Evolutionary conservation across 1,140 invertebrate genomes (phyloP), one percentile per base, ranked within the genome.

Genomic region (Procambarus clarkii): DNA sequence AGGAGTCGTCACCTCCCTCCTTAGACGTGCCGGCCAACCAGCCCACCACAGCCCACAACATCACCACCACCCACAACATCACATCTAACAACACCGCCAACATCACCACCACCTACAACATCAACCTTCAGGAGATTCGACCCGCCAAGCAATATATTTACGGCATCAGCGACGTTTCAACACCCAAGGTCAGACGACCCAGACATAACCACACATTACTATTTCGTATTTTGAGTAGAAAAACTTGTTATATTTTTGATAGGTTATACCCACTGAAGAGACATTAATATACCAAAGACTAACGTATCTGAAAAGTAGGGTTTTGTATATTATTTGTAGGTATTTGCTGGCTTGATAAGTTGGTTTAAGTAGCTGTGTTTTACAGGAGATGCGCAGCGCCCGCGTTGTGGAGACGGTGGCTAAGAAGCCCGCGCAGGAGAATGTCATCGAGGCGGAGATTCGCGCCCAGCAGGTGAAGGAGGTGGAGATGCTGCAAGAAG

Each of bases 361-460:
- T 5, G 60, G 21, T 69, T 69, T 15, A 21, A 9, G 7, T n/a
- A 18, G 1, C 11, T 69, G 13, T 69, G 4, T 74, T 74, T n/a
- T 34, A 0, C 83, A 91, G 89, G 83, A 86, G n/a, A 71, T 15
- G 48, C 74, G 76, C 48, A 58, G 74, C 5, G 89, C 83, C 9
- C 74, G 89, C 21, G 60, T 91, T 11, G 89, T 91, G 44, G 89
- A 91, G 58, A 91, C 89, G 2, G 89, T 91, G 45, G 82, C 89
- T 76, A 91, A 91, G 83, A 85, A 74, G 58, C 77, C 85, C 60
- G 48, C 74, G 15, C 92, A 94, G 2, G 95, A 95, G 90, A 94
- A 94, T 85, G 93, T 94, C 45, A 95, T 95, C 76, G 95, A 95
- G 9, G 93, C 93, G 48, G 95, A 95, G 92, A 94, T 95, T 24